Conservation (phyloP, 2,888 invertebrate genomes). For the Rhamnusium bicolor region DNA sequence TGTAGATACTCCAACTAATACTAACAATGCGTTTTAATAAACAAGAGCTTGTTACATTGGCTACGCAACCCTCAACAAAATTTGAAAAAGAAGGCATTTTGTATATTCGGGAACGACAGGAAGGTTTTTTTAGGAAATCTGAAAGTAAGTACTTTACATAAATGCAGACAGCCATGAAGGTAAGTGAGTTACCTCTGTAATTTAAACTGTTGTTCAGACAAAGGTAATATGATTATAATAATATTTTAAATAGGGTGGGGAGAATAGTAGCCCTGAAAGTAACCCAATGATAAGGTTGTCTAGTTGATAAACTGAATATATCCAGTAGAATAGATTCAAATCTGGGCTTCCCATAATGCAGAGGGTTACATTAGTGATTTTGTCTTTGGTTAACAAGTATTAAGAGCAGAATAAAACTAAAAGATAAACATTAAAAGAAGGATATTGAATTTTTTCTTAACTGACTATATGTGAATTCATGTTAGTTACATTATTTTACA, state of each 20-base stretch:
- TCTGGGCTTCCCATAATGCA: no score
- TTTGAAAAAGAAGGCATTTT: constrained; percentile 95
- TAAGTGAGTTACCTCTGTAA: constrained; percentile 10
- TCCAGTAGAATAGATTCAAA: no score
- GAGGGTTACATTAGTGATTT: no score
- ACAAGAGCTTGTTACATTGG: constrained; percentile 88
- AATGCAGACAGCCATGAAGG: not conserved
- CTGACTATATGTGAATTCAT: no score
- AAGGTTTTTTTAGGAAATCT: constrained; percentile 91
- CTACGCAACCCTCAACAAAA: constrained; percentile 88
- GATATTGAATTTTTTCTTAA: no score
- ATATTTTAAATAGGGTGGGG: not conserved
- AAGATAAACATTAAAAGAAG: no score
- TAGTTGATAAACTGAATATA: no score
- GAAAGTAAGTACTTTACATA: constrained; percentile 81
- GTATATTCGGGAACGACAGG: constrained; percentile 89
- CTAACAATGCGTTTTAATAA: constrained; percentile 89
- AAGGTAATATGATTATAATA: not conserved
- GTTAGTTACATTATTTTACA: no score
- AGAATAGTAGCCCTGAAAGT: no score
- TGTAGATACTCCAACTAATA: constrained; percentile 33
- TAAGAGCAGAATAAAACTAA: no score
- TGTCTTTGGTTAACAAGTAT: no score
- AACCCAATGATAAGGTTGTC: no score
- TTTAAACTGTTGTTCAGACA: constrained; percentile 20